Evolutionary conservation across 2,113 vertebrate genomes (phyloP), one percentile per base, ranked within the genome.

Genomic region (Cranoglanis bouderius): DNA sequence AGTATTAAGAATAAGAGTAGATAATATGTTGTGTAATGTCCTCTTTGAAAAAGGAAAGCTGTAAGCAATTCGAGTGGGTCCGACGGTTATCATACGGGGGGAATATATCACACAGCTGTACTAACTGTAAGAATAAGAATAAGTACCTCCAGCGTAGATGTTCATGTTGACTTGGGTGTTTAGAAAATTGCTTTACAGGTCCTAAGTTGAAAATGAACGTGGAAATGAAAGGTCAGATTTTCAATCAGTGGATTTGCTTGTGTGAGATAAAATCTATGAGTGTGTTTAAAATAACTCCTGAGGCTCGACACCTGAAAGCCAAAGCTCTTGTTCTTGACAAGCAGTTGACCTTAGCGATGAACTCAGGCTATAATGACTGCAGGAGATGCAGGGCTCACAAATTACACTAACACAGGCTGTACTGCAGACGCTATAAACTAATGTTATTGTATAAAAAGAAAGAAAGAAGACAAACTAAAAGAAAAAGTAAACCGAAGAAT

Each of bases 321-420:
- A 24, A 24, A 82, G 32, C 53, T 26, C 32, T 82, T 82, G 53
- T 82, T 82, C 81, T 13, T 82, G 81, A 82, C 81, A 59, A 59
- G 32, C 81, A 82, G 59, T 82, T 57, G 53, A 57, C 80, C 80
- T 82, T 82, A 35, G 59, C 81, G 32, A 24, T 82, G 21, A 82
- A 38, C 53, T 38, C 32, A 55, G 2, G 32, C 49, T 57, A 32
- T 55, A 57, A 82, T 12, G 51, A 38, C n/a, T 26, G 51, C 16
- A 19, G 32, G 29, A 32, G 26, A 80, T n/a, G 26, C 51, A 59
- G 35, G 35, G 14, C n/a, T 53, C 49, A 13, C 19, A 59, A 14
- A 26, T 59, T 0, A 35, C 53, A 82, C 53, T 26, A 19, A 57
- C 32, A 59, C 19, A 4, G 19, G 29, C 32, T 1, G 14, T 9